Conservation (phyloP, 2,888 invertebrate genomes). For the Baccha elongata region DNA sequence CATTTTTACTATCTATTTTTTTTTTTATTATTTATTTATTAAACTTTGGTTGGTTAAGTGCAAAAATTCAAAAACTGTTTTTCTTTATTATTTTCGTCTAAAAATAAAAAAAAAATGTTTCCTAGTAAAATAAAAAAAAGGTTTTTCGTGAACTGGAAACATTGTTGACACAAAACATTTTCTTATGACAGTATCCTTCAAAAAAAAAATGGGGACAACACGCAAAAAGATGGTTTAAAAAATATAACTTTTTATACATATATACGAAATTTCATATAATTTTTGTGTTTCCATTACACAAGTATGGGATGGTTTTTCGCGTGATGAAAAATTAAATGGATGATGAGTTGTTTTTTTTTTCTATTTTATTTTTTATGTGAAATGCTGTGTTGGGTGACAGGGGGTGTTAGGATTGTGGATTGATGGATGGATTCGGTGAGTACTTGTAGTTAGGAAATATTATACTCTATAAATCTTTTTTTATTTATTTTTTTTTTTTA, state of each 20-base stretch:
- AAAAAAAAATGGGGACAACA: constrained; percentile 59
- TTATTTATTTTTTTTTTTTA: background rate
- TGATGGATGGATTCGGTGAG: constrained; percentile 30
- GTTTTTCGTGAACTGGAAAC: constrained; percentile 50
- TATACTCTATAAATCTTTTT: constrained; percentile 39
- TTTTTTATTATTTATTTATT: constrained; percentile 30
- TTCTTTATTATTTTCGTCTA: constrained; percentile 26
- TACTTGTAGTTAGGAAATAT: constrained; percentile 28
- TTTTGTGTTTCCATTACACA: constrained; percentile 60
- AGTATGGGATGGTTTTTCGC: constrained; percentile 74
- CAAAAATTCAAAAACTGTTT: constrained; percentile 58
- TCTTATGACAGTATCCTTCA: constrained; percentile 33
- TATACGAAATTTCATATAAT: constrained; percentile 18
- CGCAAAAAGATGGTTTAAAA: constrained; percentile 53
- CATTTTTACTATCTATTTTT: constrained; percentile 46
- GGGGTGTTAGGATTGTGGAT: constrained; percentile 19
- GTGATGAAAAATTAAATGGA: constrained; percentile 71
- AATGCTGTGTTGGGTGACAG: constrained; percentile 59
- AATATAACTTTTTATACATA: constrained; percentile 21
- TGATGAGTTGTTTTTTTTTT: constrained; percentile 63
- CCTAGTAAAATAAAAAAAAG: constrained; percentile 24
- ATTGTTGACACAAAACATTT: constrained; percentile 50
- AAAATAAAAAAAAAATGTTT: constrained; percentile 31
- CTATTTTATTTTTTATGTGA: constrained; percentile 34
- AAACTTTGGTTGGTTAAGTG: constrained; percentile 52